Percentiles rank a stretch among this genome's conserved stretches.
These are phyloP conservation scores for Pocillopora grandis DNA, from an alignment of 92 coral and sea anemone genomes.

Conservation along the genomic window DNA sequence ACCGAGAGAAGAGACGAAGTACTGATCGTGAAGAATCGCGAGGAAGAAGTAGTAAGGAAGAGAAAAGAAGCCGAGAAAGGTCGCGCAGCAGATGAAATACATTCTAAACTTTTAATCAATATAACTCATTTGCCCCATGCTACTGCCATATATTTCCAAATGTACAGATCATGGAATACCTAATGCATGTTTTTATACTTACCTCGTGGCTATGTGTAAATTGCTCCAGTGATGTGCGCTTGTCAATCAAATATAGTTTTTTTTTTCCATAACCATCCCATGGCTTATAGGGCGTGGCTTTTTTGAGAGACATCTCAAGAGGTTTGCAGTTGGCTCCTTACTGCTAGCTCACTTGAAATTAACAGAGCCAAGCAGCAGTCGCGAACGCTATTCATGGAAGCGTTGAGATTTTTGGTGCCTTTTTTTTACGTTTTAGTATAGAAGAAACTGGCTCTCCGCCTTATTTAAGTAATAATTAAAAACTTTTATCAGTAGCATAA, in stretches of 20 bases:
- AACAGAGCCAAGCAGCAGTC: too few relatives aligned
- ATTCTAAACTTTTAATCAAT: too few relatives aligned
- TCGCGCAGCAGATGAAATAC: constrained; percentile 32
- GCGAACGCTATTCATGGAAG: too few relatives aligned
- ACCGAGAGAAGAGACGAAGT: constrained; percentile 63
- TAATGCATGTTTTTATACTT: neutral
- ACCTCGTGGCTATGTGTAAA: neutral
- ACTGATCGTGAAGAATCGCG: constrained; percentile 50
- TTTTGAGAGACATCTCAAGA: neutral
- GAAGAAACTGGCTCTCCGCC: too few relatives aligned
- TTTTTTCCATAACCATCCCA: too few relatives aligned
- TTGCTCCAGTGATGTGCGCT: neutral
- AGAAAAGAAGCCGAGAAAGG: constrained; percentile 22
- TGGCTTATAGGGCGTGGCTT: neutral
- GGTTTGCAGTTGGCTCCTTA: too few relatives aligned
- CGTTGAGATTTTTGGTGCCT: too few relatives aligned
- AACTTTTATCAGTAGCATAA: too few relatives aligned
- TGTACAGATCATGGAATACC: neutral
- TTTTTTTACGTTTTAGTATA: too few relatives aligned
- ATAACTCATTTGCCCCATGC: neutral
- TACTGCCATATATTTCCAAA: neutral
- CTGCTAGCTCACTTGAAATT: too few relatives aligned
- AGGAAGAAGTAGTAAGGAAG: constrained; percentile 23
- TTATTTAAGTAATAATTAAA: too few relatives aligned
- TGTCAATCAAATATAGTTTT: neutral